Evolutionary conservation across 2,888 invertebrate species (phyloP), one percentile per base, ranked within the genome.

Genomic region (Pammene fasciana): DNA sequence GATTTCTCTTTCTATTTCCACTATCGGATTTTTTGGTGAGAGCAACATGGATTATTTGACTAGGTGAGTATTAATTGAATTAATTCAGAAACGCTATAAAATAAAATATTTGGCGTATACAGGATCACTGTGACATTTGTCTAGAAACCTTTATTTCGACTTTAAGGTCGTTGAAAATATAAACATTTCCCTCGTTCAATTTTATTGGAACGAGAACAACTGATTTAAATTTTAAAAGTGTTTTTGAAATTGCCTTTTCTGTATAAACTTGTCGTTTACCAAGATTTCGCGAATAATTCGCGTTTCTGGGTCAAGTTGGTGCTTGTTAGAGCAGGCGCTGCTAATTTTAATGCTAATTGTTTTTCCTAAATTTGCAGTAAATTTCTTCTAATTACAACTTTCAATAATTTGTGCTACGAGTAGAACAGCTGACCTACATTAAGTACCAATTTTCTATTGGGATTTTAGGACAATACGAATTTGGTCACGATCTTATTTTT

Each of bases 1-100:
- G 72, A 75, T 77, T 77, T 76, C 76, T 75, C 76, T 76, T 76
- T 72, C 68, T 18, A 64, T 72, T 67, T 67, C n/a, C n/a, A 55
- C 60, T 57, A 70, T 72, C 70, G 73, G 75, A 73, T 72, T 73
- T 76, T 73, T 76, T 68, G 72, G 74, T 65, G 74, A 71, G 56
- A 72, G 73, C 68, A 68, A 66, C 68, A 76, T 76, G 76, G 73
- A 72, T 70, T 67, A 14, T 55, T 36, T 52, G 18, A 45, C 34
- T 55, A 70, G 64, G 75, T 75, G 60, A 75, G 75, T 50, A 10
- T 45, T 52, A 54, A 9, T 54, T 67, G 46, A 16, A 8, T 59
- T 14, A 11, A 50, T 16, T 45, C 50, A 11, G 10, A 26, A 34
- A 34, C 34, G n/a, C 34, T 8, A 8, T 13, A 5, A 36, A 59